phyloP scores from a whole-genome alignment of 2,888 invertebrate genomes.

The Nephrotoma appendiculata region DNA sequence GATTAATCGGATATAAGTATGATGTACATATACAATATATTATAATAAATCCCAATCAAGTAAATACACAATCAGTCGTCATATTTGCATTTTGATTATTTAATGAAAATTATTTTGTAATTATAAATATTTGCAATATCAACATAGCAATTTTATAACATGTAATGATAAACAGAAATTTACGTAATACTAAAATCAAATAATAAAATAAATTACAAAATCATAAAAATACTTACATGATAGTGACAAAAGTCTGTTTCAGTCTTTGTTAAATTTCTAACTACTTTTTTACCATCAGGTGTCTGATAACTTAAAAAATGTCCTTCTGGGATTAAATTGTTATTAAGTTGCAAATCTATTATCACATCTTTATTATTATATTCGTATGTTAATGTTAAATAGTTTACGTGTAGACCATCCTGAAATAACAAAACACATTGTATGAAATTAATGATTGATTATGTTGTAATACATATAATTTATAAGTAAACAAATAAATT shows the following conservation, averaged over 20 bases:
- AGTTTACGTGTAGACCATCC: slow-evolving; percentile 23
- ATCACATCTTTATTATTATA: slow-evolving; percentile 46
- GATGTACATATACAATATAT: not conserved
- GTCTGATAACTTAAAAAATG: slow-evolving; percentile 32
- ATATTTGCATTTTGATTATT: not conserved
- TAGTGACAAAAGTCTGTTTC: slow-evolving; percentile 33
- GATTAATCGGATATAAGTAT: not conserved
- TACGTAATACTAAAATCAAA: not conserved
- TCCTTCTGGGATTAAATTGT: slow-evolving; percentile 27
- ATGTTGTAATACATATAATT: not conserved
- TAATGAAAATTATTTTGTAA: not conserved
- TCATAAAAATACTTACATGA: slow-evolving; percentile 21
- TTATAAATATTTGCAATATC: not conserved
- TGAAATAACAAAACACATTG: slow-evolving; percentile 9
- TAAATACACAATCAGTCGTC: not conserved
- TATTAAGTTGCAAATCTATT: slow-evolving; percentile 26
- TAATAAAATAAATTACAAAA: not conserved
- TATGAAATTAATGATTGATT: too few species aligned
- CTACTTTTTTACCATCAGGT: slow-evolving; percentile 21
- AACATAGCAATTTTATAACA: not conserved
- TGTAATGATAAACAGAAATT: not conserved
- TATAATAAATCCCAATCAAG: not conserved
- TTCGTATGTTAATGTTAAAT: slow-evolving; percentile 45
- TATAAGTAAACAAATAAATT: not conserved
- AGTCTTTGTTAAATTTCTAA: slow-evolving; percentile 32